Evolutionary conservation across 2,113 vertebrate genomes (phyloP).

Genomic region (Xiphophorus couchianus): DNA sequence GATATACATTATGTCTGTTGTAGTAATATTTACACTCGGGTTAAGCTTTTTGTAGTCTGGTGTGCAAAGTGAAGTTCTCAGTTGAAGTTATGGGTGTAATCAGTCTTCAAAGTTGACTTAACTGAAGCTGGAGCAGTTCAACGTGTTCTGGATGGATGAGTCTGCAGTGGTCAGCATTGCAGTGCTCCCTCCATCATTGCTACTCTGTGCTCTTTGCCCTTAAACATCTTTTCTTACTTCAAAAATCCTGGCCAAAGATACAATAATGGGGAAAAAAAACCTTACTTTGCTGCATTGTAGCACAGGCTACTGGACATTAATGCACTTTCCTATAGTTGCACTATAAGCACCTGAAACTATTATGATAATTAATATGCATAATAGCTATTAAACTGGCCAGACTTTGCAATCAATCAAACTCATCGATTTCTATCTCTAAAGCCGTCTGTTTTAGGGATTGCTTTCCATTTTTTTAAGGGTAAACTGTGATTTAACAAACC

Average conservation of each 20-base stretch:
- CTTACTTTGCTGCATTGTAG: not conserved
- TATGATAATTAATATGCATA: not conserved
- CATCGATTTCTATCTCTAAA: not conserved
- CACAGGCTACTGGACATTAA: not conserved
- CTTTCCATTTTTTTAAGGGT: not conserved
- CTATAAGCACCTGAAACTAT: no score
- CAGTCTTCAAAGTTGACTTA: constrained; percentile 43
- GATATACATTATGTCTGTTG: not conserved
- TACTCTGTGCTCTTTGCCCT: not conserved
- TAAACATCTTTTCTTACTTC: not conserved
- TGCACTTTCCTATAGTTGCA: not conserved
- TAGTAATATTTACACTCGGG: constrained; percentile 24
- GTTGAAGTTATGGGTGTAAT: constrained; percentile 27
- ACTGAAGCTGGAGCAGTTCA: constrained; percentile 45
- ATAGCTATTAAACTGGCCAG: no score
- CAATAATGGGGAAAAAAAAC: not conserved
- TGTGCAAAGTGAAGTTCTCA: constrained; percentile 27
- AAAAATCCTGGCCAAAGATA: not conserved
- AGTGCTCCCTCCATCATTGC: constrained; percentile 22
- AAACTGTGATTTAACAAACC: not conserved
- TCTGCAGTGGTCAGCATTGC: constrained; percentile 66
- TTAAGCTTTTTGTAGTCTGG: constrained; percentile 14
- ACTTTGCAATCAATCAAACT: not conserved
- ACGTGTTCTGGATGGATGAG: constrained; percentile 64
- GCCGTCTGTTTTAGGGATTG: not conserved